Conservation (phyloP, 1,140 invertebrate species). For the Pseudomyrmex dendroicus region DNA sequence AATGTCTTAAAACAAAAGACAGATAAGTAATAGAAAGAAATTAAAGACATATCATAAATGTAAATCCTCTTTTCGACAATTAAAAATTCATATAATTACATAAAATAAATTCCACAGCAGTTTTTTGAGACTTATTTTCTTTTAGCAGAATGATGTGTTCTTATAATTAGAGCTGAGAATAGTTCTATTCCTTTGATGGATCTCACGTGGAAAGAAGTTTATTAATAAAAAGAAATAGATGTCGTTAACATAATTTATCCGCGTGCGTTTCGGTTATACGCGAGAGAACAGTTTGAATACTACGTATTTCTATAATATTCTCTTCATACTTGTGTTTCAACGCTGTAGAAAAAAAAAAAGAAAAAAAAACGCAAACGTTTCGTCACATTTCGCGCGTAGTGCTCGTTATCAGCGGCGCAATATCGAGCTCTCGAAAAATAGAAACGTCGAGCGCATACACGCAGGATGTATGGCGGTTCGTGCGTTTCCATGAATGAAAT, state of each 20-base stretch:
- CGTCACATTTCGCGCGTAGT: slow-evolving; percentile 42
- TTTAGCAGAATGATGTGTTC: not conserved
- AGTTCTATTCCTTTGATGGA: not conserved
- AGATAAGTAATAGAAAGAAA: not conserved
- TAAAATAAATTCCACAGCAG: not conserved
- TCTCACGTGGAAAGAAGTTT: slow-evolving; percentile 32
- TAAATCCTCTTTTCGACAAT: not conserved
- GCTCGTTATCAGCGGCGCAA: slow-evolving; percentile 59
- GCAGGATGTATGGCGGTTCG: not conserved
- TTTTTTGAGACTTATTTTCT: not conserved
- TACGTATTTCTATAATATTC: not conserved
- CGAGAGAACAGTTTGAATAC: not conserved
- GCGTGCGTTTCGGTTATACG: slow-evolving; percentile 12
- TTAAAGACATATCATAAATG: not conserved
- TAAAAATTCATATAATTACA: not conserved
- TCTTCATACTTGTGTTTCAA: not conserved
- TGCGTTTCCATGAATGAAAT: slow-evolving; percentile 73
- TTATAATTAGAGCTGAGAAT: slow-evolving; percentile 36
- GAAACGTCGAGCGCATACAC: slow-evolving; percentile 56
- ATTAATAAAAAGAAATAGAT: slow-evolving; percentile 7
- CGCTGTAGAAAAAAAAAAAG: not conserved
- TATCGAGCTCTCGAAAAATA: slow-evolving; percentile 71
- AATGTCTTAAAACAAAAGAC: not conserved
- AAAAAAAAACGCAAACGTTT: slow-evolving; percentile 4
- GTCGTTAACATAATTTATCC: slow-evolving; percentile 53